These are phyloP conservation scores for Brachionus asplanchnoidis DNA, from an alignment of 1,140 invertebrate genomes.

Conservation along the genomic window DNA sequence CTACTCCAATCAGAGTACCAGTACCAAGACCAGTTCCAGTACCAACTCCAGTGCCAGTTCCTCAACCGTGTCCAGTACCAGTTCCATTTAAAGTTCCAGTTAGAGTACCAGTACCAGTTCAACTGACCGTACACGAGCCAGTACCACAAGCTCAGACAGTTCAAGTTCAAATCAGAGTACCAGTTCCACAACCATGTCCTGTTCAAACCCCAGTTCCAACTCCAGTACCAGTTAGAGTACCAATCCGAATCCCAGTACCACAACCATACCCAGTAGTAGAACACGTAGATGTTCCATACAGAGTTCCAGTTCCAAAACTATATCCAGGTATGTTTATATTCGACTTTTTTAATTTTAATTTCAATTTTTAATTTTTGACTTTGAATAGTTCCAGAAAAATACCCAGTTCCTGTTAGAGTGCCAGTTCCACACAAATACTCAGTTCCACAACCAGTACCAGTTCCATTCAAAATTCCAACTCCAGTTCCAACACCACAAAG, in stretches of 20 bases:
- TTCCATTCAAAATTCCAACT: no score
- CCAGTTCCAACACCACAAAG: neutral
- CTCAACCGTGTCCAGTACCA: neutral
- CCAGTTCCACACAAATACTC: no score
- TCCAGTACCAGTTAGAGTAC: slow-evolving; percentile 1
- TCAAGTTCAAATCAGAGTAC: neutral
- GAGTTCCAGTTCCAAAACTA: slow-evolving; percentile 18
- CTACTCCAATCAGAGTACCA: neutral
- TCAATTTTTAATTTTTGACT: neutral
- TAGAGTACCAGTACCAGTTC: neutral
- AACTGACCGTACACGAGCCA: neutral
- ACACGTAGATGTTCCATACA: neutral
- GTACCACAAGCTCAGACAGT: neutral
- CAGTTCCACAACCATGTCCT: neutral
- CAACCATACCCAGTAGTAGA: neutral
- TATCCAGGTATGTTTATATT: neutral
- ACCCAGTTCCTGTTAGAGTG: neutral
- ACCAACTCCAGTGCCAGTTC: neutral
- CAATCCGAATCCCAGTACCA: neutral
- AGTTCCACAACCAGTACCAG: neutral
- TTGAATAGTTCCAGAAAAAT: neutral
- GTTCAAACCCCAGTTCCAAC: neutral
- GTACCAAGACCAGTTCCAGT: neutral
- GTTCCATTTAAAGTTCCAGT: neutral
- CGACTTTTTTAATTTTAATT: neutral